Base-by-base conservation (phyloP, 2,113 vertebrate genomes). In the Eurystomus gularis region DNA sequence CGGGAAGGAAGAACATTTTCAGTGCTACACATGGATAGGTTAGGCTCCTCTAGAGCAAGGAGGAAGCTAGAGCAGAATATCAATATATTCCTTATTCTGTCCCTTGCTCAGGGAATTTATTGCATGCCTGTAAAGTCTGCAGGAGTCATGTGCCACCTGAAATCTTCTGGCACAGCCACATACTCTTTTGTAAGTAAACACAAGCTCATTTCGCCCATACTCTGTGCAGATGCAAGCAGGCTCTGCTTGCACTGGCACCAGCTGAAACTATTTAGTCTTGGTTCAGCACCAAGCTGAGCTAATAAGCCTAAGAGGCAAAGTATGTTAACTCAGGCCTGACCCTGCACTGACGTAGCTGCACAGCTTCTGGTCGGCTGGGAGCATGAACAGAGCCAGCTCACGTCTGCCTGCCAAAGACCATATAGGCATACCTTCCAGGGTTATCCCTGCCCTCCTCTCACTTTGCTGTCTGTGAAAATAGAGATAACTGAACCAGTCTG, bases 261-360 rank as follows among this genome's bases (percentile, higher is more conserved):
- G 42, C 91, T 94, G 77, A 88, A 94, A 71, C 77, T 94, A 82
- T 89, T 92, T 75, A 71, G 55, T 52, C 73, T 95, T 96, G 93
- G 57, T 94, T 91, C 86, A 94, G 94, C 93, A 93, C 86, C 93
- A 96, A 96, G 89, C 89, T 96, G 93, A 96, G 93, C 73, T 94
- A 92, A 95, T 86, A 81, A 82, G 81, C 69, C 73, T 71, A 48
- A 88, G 86, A 95, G 81, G 86, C 83, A 48, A 88, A 93, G 33
- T 80, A 62, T 93, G 85, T 95, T 86, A 96, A 71, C 72, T 94
- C 33, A 24, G 94, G 69, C 89, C 86, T 97, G 89, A 94, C 86
- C 70, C 76, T 86, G 60, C 42, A 20, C 86, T 94, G 94, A 96
- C 21, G 18, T 94, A 94, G 83, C 89, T 71, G 76, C 94, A 73